phyloP scores from a whole-genome alignment of 2,113 vertebrate genomes.

The Silurus glanis region DNA sequence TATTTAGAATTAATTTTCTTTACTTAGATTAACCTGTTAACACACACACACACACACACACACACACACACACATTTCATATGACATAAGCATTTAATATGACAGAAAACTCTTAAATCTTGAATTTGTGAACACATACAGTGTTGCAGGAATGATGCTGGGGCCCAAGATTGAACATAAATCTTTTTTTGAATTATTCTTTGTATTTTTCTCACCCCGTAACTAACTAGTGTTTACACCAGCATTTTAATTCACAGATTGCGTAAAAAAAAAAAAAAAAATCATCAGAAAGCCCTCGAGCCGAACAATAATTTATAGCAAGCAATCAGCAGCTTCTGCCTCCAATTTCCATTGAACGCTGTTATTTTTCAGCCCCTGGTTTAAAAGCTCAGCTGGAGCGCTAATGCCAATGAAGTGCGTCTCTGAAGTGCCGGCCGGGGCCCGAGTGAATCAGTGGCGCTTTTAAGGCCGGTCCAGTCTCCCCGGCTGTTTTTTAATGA shows the following conservation, averaged over 20 bases:
- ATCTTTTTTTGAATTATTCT: background rate
- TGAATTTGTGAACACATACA: no score
- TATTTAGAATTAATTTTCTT: no score
- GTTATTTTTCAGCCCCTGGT: slow-evolving; percentile 19
- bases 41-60: no score
- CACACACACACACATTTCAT: no score
- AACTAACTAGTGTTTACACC: slow-evolving; percentile 9
- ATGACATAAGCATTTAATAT: no score
- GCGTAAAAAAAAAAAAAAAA: background rate
- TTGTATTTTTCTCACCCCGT: background rate
- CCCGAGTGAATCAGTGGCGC: slow-evolving; percentile 22
- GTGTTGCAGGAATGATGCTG: background rate
- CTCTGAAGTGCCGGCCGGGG: slow-evolving; percentile 30
- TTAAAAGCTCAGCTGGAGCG: slow-evolving; percentile 16
- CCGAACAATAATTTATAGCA: background rate
- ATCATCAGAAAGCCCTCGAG: background rate
- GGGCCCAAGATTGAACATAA: background rate
- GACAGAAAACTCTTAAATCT: no score
- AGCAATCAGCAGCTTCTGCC: background rate
- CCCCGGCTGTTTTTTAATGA: slow-evolving; percentile 46
- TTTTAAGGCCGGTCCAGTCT: slow-evolving; percentile 33
- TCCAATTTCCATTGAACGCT: background rate
- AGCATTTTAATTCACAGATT: background rate
- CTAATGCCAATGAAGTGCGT: slow-evolving; percentile 32
- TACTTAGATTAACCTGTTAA: no score